These are phyloP conservation scores for Dolichoris vasculosae DNA, from an alignment of 1,140 invertebrate genomes.

Conservation along the genomic window DNA sequence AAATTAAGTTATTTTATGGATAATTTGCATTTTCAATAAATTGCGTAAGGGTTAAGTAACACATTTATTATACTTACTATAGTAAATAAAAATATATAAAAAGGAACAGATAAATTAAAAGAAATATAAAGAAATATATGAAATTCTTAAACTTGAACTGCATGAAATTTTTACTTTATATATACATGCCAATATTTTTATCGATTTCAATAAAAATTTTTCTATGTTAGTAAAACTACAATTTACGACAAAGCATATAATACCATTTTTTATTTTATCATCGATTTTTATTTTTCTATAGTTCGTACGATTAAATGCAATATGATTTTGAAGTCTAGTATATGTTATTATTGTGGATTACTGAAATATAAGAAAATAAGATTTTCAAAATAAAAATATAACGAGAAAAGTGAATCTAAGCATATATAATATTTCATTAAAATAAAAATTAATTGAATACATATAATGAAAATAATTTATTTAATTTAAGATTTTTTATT, in stretches of 20 bases:
- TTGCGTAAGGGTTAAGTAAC: constrained; percentile 11
- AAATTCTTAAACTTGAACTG: background rate
- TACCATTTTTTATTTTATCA: too few species aligned
- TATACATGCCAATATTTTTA: background rate
- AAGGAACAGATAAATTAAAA: background rate
- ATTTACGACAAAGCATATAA: too few species aligned
- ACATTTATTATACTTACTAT: background rate
- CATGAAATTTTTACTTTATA: background rate
- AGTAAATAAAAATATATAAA: background rate
- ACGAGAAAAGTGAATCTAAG: background rate
- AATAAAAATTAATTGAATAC: too few species aligned
- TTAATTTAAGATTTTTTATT: too few species aligned
- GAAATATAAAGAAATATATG: background rate
- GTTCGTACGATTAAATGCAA: background rate
- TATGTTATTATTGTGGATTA: background rate
- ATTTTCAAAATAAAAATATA: background rate
- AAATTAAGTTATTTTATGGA: background rate
- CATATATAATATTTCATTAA: too few species aligned
- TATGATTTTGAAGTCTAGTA: background rate
- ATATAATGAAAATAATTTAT: too few species aligned
- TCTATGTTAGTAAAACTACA: too few species aligned
- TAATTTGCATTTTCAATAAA: constrained; percentile 24
- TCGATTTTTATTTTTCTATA: background rate
- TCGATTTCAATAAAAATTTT: background rate
- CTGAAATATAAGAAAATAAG: background rate